Conservation (phyloP, 2,888 invertebrate species). For the Agonopterix subpropinquella region DNA sequence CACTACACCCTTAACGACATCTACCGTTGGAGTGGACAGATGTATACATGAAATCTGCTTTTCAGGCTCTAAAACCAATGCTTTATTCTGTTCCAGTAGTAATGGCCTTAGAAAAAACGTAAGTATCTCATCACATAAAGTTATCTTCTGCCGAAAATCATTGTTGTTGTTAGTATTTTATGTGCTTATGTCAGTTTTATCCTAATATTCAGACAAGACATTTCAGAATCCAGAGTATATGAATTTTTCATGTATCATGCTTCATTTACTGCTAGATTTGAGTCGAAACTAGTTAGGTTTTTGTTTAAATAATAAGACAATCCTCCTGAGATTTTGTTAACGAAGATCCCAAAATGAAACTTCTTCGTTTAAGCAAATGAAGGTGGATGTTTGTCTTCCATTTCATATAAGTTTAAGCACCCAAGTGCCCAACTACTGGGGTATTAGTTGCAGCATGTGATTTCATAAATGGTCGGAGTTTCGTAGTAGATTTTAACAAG, state of each 20-base stretch:
- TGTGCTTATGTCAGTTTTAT: background rate
- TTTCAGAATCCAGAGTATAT: too few relatives aligned
- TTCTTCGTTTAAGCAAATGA: constrained; percentile 8
- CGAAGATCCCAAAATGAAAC: background rate
- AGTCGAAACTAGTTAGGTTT: too few relatives aligned
- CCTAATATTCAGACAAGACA: too few relatives aligned
- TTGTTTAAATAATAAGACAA: too few relatives aligned
- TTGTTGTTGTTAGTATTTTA: background rate
- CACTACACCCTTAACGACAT: constrained; percentile 58
- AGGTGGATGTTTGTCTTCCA: constrained; percentile 5
- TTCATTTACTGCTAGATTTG: too few relatives aligned
- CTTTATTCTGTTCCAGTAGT: background rate
- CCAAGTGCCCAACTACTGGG: constrained; percentile 25
- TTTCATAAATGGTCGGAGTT: constrained; percentile 58
- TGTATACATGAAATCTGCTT: constrained; percentile 22
- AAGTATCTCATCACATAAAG: background rate
- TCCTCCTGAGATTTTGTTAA: too few relatives aligned
- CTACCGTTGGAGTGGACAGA: constrained; percentile 55
- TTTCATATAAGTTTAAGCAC: constrained; percentile 4
- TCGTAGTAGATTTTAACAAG: constrained; percentile 67
- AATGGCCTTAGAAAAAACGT: background rate
- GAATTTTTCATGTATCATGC: too few relatives aligned
- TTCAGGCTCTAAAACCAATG: background rate
- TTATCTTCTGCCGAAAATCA: too few relatives aligned
- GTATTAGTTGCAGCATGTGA: constrained; percentile 46